Percentiles rank a stretch among this genome's conserved stretches.
Conservation (phyloP, 2,113 vertebrate species). For the Hippolais icterina region DNA sequence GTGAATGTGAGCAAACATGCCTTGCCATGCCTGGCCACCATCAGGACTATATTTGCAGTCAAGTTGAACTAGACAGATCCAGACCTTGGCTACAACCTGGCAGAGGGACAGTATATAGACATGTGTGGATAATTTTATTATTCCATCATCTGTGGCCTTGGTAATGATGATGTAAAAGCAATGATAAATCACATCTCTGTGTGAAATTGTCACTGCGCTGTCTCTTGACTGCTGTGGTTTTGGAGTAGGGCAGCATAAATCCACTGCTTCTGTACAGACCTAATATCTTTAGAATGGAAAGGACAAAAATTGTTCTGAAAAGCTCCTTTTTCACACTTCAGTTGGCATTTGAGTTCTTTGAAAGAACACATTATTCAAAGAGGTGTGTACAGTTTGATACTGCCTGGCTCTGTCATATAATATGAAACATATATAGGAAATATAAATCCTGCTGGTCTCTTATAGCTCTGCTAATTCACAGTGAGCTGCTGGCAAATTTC, state of each 20-base stretch:
- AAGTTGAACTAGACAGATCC: background rate
- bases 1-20: background rate
- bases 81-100: background rate
- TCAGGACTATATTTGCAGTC: background rate
- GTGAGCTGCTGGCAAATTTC: background rate
- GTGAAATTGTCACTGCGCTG: background rate
- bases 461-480: background rate
- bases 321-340: background rate
- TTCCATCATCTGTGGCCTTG: background rate
- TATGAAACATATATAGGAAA: background rate
- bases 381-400: background rate
- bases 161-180: slow-evolving; percentile 1
- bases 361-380: background rate
- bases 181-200: slow-evolving; percentile 9
- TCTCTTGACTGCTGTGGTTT: background rate
- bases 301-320: background rate
- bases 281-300: background rate
- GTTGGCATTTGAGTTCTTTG: background rate
- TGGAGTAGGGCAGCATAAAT: background rate
- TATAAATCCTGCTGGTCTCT: background rate
- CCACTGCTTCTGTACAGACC: background rate
- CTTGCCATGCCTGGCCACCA: background rate
- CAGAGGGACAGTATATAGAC: background rate
- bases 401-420: background rate
- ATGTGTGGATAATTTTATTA: background rate